Percentiles rank a stretch among this genome's conserved stretches.
Conservation (phyloP, 1,140 invertebrate genomes). For the Hydropsyche tenuis region DNA sequence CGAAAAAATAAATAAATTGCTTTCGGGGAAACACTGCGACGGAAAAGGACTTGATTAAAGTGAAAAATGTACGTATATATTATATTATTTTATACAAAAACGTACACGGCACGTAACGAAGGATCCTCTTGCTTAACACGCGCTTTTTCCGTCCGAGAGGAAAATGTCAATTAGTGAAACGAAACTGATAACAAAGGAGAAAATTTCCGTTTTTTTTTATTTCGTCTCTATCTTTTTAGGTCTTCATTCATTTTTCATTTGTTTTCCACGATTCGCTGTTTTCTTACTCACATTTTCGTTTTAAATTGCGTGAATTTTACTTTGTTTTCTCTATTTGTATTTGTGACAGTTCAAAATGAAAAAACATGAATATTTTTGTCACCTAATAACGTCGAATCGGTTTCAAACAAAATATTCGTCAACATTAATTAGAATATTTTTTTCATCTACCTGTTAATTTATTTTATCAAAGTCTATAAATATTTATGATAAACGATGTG, state of each 20-base stretch:
- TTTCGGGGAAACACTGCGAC: constrained; percentile 13
- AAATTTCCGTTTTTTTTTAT: background rate
- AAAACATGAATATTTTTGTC: too few species aligned
- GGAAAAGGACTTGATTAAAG: constrained; percentile 15
- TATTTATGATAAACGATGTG: too few species aligned
- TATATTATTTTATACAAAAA: background rate
- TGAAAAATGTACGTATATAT: background rate
- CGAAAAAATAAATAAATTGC: constrained; percentile 29
- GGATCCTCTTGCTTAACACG: constrained; percentile 12
- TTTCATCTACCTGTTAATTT: too few species aligned
- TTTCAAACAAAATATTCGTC: too few species aligned
- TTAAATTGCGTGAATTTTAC: too few species aligned
- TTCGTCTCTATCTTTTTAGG: background rate
- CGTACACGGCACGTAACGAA: background rate
- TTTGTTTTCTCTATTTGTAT: too few species aligned
- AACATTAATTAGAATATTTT: too few species aligned
- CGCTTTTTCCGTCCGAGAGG: background rate
- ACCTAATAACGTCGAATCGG: too few species aligned
- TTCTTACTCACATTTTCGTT: too few species aligned
- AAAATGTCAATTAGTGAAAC: constrained; percentile 24
- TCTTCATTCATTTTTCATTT: background rate
- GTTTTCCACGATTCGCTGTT: too few species aligned
- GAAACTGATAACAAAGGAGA: constrained; percentile 1
- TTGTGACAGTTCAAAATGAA: too few species aligned
- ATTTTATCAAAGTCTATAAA: too few species aligned